Conservation (phyloP, 2,113 vertebrate genomes). For the Dascyllus trimaculatus region DNA sequence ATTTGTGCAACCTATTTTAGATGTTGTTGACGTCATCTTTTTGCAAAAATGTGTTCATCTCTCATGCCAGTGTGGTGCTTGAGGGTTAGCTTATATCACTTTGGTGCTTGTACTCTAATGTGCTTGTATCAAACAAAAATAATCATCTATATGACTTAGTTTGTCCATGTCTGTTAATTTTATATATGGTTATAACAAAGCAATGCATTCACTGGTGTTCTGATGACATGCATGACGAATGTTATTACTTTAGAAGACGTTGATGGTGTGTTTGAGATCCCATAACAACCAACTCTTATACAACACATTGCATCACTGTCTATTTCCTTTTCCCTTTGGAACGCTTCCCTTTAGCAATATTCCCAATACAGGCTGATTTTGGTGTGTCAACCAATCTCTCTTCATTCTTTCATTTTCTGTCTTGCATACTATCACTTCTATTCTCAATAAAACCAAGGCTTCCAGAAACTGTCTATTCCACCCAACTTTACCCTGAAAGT, state of each 20-base stretch:
- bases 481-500: constrained; percentile 8
- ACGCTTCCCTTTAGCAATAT: neutral
- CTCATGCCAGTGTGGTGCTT: neutral
- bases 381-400: neutral
- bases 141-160: neutral
- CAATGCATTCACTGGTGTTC: constrained; percentile 4
- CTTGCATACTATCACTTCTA: neutral
- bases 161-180: constrained; percentile 6
- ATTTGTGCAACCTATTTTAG: no score
- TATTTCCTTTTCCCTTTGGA: constrained; percentile 3
- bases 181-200: constrained; percentile 19
- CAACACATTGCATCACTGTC: neutral
- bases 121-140: neutral
- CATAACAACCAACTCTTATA: neutral
- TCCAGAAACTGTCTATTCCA: neutral
- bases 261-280: constrained; percentile 7
- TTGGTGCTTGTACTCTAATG: neutral
- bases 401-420: neutral
- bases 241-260: constrained; percentile 13
- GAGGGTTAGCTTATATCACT: constrained; percentile 8
- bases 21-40: no score
- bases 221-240: neutral
- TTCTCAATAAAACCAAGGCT: neutral
- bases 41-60: neutral
- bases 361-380: neutral